Conservation (phyloP, 2,888 invertebrate species). For the Melanophora roralis region DNA sequence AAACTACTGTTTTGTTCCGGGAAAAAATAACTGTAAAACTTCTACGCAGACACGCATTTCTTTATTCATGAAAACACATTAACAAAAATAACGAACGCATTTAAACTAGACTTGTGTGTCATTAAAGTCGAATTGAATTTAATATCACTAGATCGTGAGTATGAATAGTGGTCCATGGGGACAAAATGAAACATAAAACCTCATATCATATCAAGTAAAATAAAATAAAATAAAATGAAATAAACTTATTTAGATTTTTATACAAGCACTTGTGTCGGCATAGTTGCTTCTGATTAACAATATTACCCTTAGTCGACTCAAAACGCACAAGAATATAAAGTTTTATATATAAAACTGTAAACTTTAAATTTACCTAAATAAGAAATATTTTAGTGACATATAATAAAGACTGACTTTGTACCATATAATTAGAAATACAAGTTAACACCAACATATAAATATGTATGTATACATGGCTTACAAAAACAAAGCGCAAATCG, state of each 20-base stretch:
- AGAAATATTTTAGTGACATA: not conserved
- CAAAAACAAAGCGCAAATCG: too few species aligned
- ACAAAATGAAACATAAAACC: not conserved
- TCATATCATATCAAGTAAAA: too few species aligned
- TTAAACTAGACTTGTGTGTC: conserved; percentile 15
- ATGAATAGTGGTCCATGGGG: conserved; percentile 11
- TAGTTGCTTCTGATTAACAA: too few species aligned
- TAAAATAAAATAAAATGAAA: not conserved
- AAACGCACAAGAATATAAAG: too few species aligned
- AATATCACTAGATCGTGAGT: conserved; percentile 21
- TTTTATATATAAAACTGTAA: too few species aligned
- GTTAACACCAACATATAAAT: conserved; percentile 1
- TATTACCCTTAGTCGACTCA: too few species aligned
- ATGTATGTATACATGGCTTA: not conserved
- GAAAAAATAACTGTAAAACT: not conserved
- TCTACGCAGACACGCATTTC: not conserved
- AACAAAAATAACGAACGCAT: conserved; percentile 15
- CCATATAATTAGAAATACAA: not conserved
- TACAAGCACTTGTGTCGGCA: too few species aligned
- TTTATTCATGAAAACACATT: not conserved
- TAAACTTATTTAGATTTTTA: too few species aligned
- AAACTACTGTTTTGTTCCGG: conserved; percentile 19
- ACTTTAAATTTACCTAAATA: too few species aligned
- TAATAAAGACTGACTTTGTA: not conserved
- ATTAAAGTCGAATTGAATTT: conserved; percentile 57